Base-by-base conservation (phyloP, 2,113 vertebrate genomes). In the Neomonachus schauinslandi region DNA sequence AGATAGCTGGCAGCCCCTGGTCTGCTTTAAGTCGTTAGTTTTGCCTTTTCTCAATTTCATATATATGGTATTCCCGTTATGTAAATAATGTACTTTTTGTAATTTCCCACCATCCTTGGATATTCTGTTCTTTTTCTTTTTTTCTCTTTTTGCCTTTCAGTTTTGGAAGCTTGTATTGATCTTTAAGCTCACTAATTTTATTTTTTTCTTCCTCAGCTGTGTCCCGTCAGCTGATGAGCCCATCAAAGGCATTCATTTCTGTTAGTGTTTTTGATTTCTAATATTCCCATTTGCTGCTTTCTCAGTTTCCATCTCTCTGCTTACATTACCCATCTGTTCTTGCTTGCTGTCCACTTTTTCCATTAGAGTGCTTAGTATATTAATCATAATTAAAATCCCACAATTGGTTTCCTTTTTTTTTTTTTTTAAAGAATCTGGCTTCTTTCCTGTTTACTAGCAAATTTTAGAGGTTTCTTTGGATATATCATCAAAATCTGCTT, bases 41-140 rank as follows among this genome's bases (percentile, higher is more conserved):
- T 89, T 59, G 24, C 82, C 59, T 63, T 91, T 94, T 89, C 42
- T 92, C 77, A 71, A 63, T 94, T 87, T 95, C 13, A 42, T 63
- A 13, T 76, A 33, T 91, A 36, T 61, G n/a, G 1, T 55, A 63
- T 82, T 91, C 22, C 46, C 13, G 16, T 81, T 86, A 42, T 46
- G 51, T 74, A 26, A 72, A 13, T 61, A 24, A 74, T 42, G 24
- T 16, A 21, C 15, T 28, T 79, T 97, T 67, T 91, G 11, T 61
- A 79, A 71, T 79, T 88, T 96, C 7, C 31, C 39, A 42, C 39
- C 0, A 12, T 95, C 74, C 36, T 80, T 74, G 79, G 55, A 39
- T 85, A 67, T 81, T 81, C 24, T 82, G 1, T 96, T 61, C 8
- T 80, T 76, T 55, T 90, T 12, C 59, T 33, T 31, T 6, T 57